Conservation (phyloP, 2,113 vertebrate genomes). For the Callipepla squamata region DNA sequence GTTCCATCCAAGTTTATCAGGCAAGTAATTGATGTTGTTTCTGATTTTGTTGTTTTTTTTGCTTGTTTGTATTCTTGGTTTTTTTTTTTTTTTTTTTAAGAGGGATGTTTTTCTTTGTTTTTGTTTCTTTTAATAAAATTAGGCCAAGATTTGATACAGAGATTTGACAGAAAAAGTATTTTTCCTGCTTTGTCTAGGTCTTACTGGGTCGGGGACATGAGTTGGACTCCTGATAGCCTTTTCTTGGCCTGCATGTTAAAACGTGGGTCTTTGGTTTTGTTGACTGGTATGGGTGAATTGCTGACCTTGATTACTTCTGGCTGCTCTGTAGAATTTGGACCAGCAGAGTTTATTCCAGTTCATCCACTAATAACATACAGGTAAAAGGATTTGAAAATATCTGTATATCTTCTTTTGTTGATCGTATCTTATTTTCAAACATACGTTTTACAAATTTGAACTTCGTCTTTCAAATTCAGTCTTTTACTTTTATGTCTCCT, state of each 20-base stretch:
- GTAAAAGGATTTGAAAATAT: slow-evolving; percentile 71
- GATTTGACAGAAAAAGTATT: neutral
- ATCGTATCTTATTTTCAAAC: slow-evolving; percentile 19
- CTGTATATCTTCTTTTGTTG: neutral
- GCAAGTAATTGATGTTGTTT: slow-evolving; percentile 69
- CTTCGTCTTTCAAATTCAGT: slow-evolving; percentile 52
- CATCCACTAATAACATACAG: slow-evolving; percentile 92
- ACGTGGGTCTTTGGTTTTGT: slow-evolving; percentile 89
- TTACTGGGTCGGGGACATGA: slow-evolving; percentile 92
- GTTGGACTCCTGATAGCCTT: slow-evolving; percentile 89
- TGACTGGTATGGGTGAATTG: slow-evolving; percentile 88
- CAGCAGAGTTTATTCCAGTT: slow-evolving; percentile 93
- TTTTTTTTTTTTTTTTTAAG: neutral
- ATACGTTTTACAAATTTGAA: neutral
- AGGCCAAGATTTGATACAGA: neutral
- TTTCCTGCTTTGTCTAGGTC: slow-evolving; percentile 80
- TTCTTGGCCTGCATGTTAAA: slow-evolving; percentile 94
- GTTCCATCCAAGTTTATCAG: slow-evolving; percentile 86
- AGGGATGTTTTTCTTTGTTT: neutral
- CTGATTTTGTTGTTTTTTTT: neutral
- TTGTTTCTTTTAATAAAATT: neutral
- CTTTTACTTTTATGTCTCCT: slow-evolving; percentile 60
- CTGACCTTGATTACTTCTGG: slow-evolving; percentile 87
- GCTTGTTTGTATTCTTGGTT: neutral
- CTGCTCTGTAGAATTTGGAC: slow-evolving; percentile 92